Conservation (phyloP, 2,797 vertebrate species). For the Tachyglossus aculeatus region DNA sequence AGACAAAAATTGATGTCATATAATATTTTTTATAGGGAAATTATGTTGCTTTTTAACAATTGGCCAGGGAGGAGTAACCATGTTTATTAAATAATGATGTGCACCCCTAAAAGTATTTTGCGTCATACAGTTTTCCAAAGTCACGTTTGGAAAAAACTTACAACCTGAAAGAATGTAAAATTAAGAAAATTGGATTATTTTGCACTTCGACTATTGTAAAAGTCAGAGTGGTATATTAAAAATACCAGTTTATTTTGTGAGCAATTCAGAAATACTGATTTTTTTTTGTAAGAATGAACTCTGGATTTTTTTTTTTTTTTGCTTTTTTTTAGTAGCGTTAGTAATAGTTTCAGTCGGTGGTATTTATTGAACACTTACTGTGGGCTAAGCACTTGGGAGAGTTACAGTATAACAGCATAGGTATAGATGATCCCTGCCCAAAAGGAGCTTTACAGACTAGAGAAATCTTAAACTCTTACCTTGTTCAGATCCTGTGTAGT, state of each 20-base stretch:
- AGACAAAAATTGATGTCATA: no score
- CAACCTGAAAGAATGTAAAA: slow-evolving; percentile 1
- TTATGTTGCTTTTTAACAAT: slow-evolving; percentile 23
- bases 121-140: slow-evolving; percentile 19
- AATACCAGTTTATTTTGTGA: not conserved
- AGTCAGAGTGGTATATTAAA: not conserved
- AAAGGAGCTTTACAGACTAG: no score
- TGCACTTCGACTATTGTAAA: slow-evolving; percentile 23
- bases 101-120: slow-evolving; percentile 4
- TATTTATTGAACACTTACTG: not conserved
- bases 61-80: no score
- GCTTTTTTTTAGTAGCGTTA: slow-evolving; percentile 6
- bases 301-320: slow-evolving; percentile 1
- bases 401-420: no score
- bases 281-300: slow-evolving; percentile 30
- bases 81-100: not conserved
- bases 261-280: not conserved
- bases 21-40: slow-evolving; percentile 1
- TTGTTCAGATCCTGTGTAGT: no score
- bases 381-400: not conserved
- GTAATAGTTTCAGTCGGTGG: not conserved
- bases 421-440: no score
- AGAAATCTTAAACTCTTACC: no score
- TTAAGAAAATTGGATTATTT: not conserved
- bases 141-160: slow-evolving; percentile 3